Evolutionary conservation across 2,888 invertebrate genomes (phyloP).

Genomic region (Caenorhabditis becei): DNA sequence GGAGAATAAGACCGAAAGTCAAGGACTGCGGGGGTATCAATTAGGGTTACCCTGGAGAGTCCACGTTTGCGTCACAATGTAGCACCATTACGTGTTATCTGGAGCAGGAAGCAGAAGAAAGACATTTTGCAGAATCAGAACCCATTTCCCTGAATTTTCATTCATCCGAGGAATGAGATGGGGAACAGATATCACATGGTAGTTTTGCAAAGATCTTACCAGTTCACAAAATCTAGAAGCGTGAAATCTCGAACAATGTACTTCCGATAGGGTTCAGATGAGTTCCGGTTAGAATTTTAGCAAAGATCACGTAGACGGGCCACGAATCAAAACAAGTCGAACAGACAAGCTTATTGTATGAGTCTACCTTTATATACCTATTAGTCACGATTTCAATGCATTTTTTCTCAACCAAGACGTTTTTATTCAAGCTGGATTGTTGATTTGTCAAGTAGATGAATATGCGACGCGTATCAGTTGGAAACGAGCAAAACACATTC

Average conservation of each 20-base stretch:
- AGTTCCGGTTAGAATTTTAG: not conserved
- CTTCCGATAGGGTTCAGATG: not conserved
- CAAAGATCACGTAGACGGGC: too few relatives aligned
- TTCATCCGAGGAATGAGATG: not conserved
- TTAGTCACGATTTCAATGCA: not conserved
- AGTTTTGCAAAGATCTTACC: not conserved
- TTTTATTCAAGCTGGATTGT: not conserved
- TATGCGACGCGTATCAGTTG: not conserved
- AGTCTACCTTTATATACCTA: too few relatives aligned
- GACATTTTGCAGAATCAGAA: conserved; percentile 14
- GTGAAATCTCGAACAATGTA: not conserved
- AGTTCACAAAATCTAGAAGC: not conserved
- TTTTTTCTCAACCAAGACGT: not conserved
- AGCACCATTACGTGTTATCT: not conserved
- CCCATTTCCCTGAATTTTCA: not conserved
- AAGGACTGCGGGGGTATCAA: not conserved
- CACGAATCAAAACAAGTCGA: too few relatives aligned
- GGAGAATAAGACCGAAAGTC: not conserved
- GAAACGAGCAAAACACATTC: conserved; percentile 5
- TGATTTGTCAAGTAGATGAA: not conserved
- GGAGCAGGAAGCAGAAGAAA: not conserved
- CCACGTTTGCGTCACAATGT: not conserved
- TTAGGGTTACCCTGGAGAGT: not conserved
- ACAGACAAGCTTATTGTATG: too few relatives aligned
- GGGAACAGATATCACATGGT: not conserved